phyloP scores from a whole-genome alignment of 2,797 vertebrate species.

The Centroberyx gerrardi region DNA sequence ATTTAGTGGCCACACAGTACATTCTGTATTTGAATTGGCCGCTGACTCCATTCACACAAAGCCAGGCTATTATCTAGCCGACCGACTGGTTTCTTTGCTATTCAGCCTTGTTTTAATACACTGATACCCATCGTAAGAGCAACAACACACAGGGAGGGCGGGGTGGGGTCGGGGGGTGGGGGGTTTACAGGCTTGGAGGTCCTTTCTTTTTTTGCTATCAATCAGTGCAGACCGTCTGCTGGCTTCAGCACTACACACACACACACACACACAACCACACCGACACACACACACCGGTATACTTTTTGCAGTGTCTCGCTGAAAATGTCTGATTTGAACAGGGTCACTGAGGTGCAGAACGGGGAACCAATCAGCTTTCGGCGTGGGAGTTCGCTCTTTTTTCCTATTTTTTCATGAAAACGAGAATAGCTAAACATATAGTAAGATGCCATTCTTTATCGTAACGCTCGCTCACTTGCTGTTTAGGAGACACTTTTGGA shows the following conservation, averaged over 20 bases:
- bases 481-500: too few relatives aligned
- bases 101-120: constrained; percentile 79
- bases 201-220: constrained; percentile 56
- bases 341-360: too few relatives aligned
- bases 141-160: constrained; percentile 70
- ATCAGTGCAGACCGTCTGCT: constrained; percentile 57
- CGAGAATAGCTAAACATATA: too few relatives aligned
- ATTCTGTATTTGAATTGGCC: constrained; percentile 85
- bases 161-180: constrained; percentile 26
- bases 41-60: constrained; percentile 75
- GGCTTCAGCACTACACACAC: constrained; percentile 42
- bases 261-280: constrained; percentile 27
- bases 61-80: constrained; percentile 75
- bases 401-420: too few relatives aligned
- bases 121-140: constrained; percentile 84
- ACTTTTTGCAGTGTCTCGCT: too few relatives aligned
- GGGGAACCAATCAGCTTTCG: too few relatives aligned
- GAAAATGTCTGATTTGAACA: too few relatives aligned
- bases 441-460: too few relatives aligned
- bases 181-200: constrained; percentile 53
- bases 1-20: constrained; percentile 72
- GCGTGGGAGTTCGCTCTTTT: too few relatives aligned
- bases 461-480: too few relatives aligned
- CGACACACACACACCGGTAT: constrained; percentile 5
- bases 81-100: constrained; percentile 72